These are phyloP conservation scores for Eueides isabella DNA, from an alignment of 1,140 invertebrate species.

Conservation along the genomic window DNA sequence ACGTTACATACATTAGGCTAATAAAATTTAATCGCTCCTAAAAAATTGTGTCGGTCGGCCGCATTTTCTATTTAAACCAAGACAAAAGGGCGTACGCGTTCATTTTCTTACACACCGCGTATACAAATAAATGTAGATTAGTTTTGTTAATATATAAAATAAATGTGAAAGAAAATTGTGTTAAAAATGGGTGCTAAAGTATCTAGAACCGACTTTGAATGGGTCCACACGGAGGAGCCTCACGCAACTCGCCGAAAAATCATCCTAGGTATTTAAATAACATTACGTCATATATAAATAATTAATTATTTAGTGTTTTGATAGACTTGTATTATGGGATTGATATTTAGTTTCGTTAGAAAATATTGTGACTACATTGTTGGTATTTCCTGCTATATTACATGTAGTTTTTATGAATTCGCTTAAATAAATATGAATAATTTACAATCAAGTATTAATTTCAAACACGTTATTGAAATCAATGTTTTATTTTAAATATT, in stretches of 20 bases:
- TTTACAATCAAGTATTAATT: too few relatives aligned
- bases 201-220: constrained; percentile 90
- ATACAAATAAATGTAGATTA: neutral
- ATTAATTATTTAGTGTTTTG: constrained; percentile 7
- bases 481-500: too few relatives aligned
- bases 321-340: neutral
- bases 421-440: neutral
- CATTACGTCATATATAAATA: constrained; percentile 38
- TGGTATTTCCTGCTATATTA: neutral
- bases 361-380: neutral
- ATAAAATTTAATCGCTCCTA: constrained; percentile 8
- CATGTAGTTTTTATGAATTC: neutral
- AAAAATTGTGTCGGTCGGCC: neutral
- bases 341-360: neutral
- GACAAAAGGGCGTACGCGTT: neutral
- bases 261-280: constrained; percentile 89
- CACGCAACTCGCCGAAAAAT: constrained; percentile 96
- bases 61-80: neutral
- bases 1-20: neutral
- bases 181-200: constrained; percentile 71
- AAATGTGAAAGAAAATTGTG: neutral
- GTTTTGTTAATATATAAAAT: neutral
- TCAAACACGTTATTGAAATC: too few relatives aligned
- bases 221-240: constrained; percentile 98
- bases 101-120: neutral